Evolutionary conservation across 2,113 vertebrate genomes (phyloP).

Genomic region (Pholis gunnellus): DNA sequence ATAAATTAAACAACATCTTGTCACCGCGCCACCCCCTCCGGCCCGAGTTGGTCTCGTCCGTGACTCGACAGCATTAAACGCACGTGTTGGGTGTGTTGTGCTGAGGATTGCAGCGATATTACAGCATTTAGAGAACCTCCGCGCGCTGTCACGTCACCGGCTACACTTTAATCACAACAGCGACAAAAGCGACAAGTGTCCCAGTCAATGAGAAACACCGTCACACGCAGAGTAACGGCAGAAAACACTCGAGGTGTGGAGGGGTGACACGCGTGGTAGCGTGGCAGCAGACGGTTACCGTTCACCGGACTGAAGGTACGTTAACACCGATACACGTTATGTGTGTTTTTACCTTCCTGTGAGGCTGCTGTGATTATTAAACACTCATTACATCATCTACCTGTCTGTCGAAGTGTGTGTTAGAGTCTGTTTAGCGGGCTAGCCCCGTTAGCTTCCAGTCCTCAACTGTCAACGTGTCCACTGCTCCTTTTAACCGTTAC

Average conservation of each 20-base stretch:
- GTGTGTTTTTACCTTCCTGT: not conserved
- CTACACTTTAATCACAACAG: rapidly evolving
- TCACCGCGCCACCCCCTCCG: constrained; percentile 9
- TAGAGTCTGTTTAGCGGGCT: not conserved
- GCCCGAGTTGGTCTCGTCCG: constrained; percentile 48
- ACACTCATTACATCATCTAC: rapidly evolving
- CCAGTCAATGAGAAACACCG: not conserved
- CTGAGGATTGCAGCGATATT: not conserved
- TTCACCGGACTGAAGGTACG: constrained; percentile 38
- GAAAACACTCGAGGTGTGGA: not conserved
- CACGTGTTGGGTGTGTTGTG: constrained; percentile 67
- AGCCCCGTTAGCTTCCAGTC: constrained; percentile 25
- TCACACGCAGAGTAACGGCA: too few relatives aligned
- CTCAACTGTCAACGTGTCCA: not conserved
- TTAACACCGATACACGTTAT: too few relatives aligned
- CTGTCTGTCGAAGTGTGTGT: not conserved
- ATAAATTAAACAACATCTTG: not conserved
- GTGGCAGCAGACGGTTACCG: constrained; percentile 28
- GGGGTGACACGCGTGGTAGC: constrained; percentile 2
- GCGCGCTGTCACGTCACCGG: not conserved
- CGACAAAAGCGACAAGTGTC: not conserved
- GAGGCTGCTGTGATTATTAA: not conserved
- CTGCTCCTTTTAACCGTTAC: not conserved
- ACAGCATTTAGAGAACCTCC: not conserved
- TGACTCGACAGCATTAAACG: constrained; percentile 23